These are phyloP conservation scores for Hypsopygia costalis DNA, from an alignment of 2,888 invertebrate species.

Conservation along the genomic window DNA sequence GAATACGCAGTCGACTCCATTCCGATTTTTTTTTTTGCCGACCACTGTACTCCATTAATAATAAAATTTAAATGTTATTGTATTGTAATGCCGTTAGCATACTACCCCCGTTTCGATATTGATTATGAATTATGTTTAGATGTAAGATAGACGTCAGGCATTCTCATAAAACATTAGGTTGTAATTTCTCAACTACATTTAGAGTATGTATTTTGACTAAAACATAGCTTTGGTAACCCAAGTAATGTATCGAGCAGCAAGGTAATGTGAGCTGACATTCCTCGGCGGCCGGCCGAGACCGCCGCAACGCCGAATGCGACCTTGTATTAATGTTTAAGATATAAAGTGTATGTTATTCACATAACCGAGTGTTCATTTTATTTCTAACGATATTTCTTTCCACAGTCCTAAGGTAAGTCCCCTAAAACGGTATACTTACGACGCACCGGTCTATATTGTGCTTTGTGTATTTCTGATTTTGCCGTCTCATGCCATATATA, in stretches of 20 bases:
- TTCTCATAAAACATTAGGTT: slow-evolving; percentile 27
- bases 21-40: too few relatives aligned
- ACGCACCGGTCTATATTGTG: background rate
- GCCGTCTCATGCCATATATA: slow-evolving; percentile 14
- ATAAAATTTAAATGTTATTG: slow-evolving; percentile 2
- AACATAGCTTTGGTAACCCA: slow-evolving; percentile 46
- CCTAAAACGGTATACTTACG: slow-evolving; percentile 31
- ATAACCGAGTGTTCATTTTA: slow-evolving; percentile 71
- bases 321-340: slow-evolving; percentile 77
- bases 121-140: slow-evolving; percentile 4
- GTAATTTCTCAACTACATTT: slow-evolving; percentile 33
- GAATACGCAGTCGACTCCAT: too few relatives aligned
- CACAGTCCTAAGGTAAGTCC: slow-evolving; percentile 73
- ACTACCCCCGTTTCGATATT: slow-evolving; percentile 3
- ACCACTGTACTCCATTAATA: too few relatives aligned
- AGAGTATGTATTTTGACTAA: slow-evolving; percentile 41
- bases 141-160: slow-evolving; percentile 4
- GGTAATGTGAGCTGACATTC: slow-evolving; percentile 70
- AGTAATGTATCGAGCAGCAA: slow-evolving; percentile 31
- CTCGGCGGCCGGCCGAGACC: slow-evolving; percentile 42
- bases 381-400: slow-evolving; percentile 73
- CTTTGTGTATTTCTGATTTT: slow-evolving; percentile 5
- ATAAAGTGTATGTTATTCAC: slow-evolving; percentile 78
- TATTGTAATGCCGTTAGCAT: slow-evolving; percentile 7
- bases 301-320: slow-evolving; percentile 44